These are phyloP conservation scores for Heliconius erato DNA, from an alignment of 2,888 invertebrate genomes.

Conservation along the genomic window DNA sequence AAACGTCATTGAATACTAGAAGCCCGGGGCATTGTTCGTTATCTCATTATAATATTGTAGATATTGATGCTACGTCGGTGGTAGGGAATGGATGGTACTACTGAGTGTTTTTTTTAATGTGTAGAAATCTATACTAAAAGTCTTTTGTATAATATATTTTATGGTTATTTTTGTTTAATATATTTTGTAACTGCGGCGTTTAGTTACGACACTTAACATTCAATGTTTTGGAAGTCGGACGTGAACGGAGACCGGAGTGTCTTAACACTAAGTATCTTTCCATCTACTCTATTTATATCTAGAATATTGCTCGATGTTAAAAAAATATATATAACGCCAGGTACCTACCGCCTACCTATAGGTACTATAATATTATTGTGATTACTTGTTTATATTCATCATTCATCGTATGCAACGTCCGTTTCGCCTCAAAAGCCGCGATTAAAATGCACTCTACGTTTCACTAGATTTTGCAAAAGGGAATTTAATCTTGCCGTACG, in stretches of 20 bases:
- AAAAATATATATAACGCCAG: not conserved
- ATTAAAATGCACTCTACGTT: constrained; percentile 36
- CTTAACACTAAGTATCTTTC: not conserved
- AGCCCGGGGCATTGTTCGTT: too few species aligned
- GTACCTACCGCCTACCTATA: not conserved
- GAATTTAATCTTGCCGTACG: constrained; percentile 38
- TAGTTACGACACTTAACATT: not conserved
- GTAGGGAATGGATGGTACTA: too few species aligned
- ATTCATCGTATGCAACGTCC: constrained; percentile 47
- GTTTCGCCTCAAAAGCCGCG: constrained; percentile 42
- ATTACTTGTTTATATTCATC: constrained; percentile 46
- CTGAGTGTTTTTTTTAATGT: too few species aligned
- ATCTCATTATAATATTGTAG: too few species aligned
- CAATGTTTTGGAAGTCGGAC: not conserved
- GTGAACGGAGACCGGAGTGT: not conserved
- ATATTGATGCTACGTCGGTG: too few species aligned
- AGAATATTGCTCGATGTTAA: not conserved
- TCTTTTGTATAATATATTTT: too few species aligned
- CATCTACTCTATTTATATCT: not conserved
- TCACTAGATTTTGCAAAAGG: constrained; percentile 37
- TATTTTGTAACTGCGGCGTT: too few species aligned
- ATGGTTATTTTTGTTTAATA: too few species aligned
- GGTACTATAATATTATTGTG: constrained; percentile 9
- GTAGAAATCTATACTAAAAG: too few species aligned
- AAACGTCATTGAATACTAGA: too few species aligned